These are phyloP conservation scores for Pandemis corylana DNA, from an alignment of 2,888 invertebrate genomes.

Conservation along the genomic window DNA sequence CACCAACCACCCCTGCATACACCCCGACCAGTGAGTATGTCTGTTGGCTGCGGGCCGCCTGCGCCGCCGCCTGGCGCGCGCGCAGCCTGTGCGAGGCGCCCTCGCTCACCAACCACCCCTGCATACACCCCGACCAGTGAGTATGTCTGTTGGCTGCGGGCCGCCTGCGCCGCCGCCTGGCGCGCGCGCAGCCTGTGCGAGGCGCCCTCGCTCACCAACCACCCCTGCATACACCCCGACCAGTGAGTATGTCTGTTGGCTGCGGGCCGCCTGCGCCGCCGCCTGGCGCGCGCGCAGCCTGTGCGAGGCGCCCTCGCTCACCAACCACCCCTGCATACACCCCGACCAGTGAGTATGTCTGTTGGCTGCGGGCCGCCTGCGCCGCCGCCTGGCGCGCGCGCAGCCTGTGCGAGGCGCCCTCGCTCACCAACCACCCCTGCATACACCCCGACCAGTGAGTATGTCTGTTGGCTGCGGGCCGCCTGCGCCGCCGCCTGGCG, in stretches of 20 bases:
- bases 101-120: conserved; percentile 93
- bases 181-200: conserved; percentile 95
- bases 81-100: conserved; percentile 95
- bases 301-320: conserved; percentile 95
- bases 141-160: conserved; percentile 82
- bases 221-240: conserved; percentile 91
- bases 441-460: conserved; percentile 83
- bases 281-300: conserved; percentile 94
- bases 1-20: conserved; percentile 92
- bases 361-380: conserved; percentile 90
- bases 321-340: conserved; percentile 92
- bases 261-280: conserved; percentile 91
- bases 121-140: conserved; percentile 86
- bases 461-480: conserved; percentile 84
- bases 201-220: conserved; percentile 92
- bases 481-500: conserved; percentile 94
- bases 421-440: conserved; percentile 94
- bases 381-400: conserved; percentile 92
- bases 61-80: conserved; percentile 91
- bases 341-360: conserved; percentile 67
- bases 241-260: conserved; percentile 56
- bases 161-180: conserved; percentile 93
- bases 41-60: conserved; percentile 88
- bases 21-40: conserved; percentile 75
- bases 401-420: conserved; percentile 94